These are phyloP conservation scores for Micronycteris hirsuta DNA, from an alignment of 2,113 vertebrate genomes.

Conservation along the genomic window DNA sequence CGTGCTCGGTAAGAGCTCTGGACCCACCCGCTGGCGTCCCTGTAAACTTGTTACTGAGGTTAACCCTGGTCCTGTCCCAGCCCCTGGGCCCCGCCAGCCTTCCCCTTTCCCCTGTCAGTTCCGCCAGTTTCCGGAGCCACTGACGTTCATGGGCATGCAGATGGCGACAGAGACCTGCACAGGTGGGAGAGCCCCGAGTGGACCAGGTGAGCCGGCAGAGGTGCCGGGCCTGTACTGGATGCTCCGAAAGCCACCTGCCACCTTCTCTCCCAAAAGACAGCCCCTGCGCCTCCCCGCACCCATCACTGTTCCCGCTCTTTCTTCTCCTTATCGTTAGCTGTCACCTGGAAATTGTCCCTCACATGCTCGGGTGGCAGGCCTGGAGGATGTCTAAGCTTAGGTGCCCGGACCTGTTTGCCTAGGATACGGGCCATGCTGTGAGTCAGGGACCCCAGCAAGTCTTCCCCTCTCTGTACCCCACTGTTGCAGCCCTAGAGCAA, in stretches of 20 bases:
- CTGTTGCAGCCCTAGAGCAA: neutral
- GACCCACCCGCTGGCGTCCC: neutral
- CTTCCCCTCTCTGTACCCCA: neutral
- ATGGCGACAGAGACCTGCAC: neutral
- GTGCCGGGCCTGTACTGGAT: neutral
- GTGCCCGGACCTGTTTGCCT: neutral
- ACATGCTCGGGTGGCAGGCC: neutral
- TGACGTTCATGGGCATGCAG: accelerated
- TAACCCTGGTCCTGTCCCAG: neutral
- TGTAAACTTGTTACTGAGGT: neutral
- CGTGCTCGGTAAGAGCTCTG: accelerated
- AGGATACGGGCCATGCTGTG: neutral
- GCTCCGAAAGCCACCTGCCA: accelerated
- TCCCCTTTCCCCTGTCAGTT: too few relatives aligned
- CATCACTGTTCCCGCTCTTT: neutral
- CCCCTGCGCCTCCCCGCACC: too few relatives aligned
- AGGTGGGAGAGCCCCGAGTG: neutral
- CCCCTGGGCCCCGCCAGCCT: neutral
- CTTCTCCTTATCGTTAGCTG: too few relatives aligned
- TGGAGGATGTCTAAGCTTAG: neutral
- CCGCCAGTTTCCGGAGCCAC: neutral
- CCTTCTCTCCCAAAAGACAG: neutral
- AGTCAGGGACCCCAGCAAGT: neutral
- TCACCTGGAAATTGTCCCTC: neutral
- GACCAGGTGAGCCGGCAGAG: too few relatives aligned